Percentiles rank a stretch among this genome's conserved stretches.
Evolutionary conservation across 2,113 vertebrate genomes (phyloP).

Genomic region (Oenanthe oenanthe): DNA sequence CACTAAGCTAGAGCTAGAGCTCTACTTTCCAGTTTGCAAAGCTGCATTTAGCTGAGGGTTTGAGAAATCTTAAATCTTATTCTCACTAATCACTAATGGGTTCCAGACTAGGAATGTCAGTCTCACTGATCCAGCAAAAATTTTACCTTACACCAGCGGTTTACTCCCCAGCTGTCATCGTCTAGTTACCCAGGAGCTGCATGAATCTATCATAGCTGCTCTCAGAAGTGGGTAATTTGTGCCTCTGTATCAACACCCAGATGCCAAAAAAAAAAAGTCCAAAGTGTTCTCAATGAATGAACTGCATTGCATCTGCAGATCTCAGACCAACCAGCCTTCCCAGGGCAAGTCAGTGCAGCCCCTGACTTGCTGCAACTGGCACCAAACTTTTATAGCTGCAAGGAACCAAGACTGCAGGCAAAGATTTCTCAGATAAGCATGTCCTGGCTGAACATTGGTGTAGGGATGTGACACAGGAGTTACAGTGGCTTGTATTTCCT

Average conservation of each 20-base stretch:
- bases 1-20: neutral
- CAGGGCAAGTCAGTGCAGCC: neutral
- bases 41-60: neutral
- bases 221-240: conserved; percentile 8
- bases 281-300: neutral
- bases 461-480: neutral
- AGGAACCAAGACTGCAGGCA: neutral
- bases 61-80: conserved; percentile 40
- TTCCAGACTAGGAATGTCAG: conserved; percentile 34
- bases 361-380: conserved; percentile 10
- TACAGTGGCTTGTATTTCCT: neutral
- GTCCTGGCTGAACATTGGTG: neutral
- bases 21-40: conserved; percentile 21
- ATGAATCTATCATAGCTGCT: neutral
- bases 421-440: neutral
- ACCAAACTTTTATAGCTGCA: conserved; percentile 11
- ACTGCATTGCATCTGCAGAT: neutral
- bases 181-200: conserved; percentile 37
- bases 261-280: neutral
- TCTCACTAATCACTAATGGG: conserved; percentile 1
- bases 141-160: conserved; percentile 34
- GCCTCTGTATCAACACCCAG: conserved; percentile 12
- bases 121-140: conserved; percentile 32
- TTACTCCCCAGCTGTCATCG: conserved; percentile 25
- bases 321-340: neutral